Evolutionary conservation across 2,113 vertebrate genomes (phyloP).

Genomic region (Stictonetta naevosa): DNA sequence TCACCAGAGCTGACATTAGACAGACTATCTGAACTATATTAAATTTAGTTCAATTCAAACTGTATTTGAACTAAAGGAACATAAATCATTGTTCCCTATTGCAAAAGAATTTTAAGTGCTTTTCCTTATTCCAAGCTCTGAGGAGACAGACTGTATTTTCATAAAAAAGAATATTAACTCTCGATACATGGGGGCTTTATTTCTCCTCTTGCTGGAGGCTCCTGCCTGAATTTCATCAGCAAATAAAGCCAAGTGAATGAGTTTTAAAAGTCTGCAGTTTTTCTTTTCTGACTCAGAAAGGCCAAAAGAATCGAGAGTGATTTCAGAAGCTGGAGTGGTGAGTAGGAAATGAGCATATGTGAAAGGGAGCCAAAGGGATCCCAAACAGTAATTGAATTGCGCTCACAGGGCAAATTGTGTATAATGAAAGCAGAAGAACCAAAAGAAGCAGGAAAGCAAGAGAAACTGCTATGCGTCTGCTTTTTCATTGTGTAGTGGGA

Average conservation of each 20-base stretch:
- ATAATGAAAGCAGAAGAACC: neutral
- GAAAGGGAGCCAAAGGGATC: neutral
- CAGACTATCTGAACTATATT: neutral
- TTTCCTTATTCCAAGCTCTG: neutral
- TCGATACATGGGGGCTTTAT: neutral
- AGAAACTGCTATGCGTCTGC: neutral
- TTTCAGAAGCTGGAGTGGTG: neutral
- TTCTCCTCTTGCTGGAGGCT: neutral
- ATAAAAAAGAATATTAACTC: neutral
- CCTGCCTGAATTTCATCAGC: neutral
- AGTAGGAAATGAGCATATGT: slow-evolving; percentile 3
- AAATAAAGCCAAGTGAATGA: neutral
- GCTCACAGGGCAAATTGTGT: neutral
- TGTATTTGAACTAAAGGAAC: neutral
- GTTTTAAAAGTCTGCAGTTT: neutral
- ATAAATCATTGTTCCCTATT: neutral
- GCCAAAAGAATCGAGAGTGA: neutral
- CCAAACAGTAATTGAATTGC: neutral
- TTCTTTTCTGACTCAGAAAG: neutral
- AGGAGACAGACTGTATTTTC: neutral
- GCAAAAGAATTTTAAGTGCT: neutral
- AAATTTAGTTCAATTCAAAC: neutral
- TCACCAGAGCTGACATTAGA: neutral
- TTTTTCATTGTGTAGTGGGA: neutral
- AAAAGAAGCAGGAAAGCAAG: neutral